Evolutionary conservation across 2,113 vertebrate species (phyloP).

Genomic region (Cranoglanis bouderius): DNA sequence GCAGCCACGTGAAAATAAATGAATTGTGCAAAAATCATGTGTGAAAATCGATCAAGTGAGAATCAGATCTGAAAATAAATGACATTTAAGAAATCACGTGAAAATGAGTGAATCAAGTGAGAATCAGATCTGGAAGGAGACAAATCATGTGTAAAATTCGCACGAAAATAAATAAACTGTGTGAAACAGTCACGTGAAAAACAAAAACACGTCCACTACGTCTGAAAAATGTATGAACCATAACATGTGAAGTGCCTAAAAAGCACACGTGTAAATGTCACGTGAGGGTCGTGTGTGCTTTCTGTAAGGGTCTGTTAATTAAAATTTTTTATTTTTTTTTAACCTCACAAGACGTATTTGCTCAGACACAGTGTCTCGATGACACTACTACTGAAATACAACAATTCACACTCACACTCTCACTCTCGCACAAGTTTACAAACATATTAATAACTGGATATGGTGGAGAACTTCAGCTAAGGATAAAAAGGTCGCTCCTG

Average conservation of each 20-base stretch:
- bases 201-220: not conserved
- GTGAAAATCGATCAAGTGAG: not conserved
- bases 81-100: not conserved
- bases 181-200: not conserved
- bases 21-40: too few relatives aligned
- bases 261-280: not conserved
- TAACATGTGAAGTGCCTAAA: not conserved
- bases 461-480: slow-evolving; percentile 39
- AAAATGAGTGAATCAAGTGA: not conserved
- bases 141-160: not conserved
- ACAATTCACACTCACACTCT: not conserved
- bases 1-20: too few relatives aligned
- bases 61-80: not conserved
- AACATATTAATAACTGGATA: slow-evolving; percentile 38
- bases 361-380: not conserved
- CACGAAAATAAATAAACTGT: not conserved
- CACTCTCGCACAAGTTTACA: slow-evolving; percentile 12
- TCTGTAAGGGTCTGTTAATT: not conserved
- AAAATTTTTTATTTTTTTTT: too few relatives aligned
- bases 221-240: not conserved
- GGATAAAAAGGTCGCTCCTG: slow-evolving; percentile 36
- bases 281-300: not conserved
- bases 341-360: not conserved
- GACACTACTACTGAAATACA: not conserved
- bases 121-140: not conserved